Evolutionary conservation across 2,888 invertebrate species (phyloP), one percentile per base, ranked within the genome.

Genomic region (Thecophora atra): DNA sequence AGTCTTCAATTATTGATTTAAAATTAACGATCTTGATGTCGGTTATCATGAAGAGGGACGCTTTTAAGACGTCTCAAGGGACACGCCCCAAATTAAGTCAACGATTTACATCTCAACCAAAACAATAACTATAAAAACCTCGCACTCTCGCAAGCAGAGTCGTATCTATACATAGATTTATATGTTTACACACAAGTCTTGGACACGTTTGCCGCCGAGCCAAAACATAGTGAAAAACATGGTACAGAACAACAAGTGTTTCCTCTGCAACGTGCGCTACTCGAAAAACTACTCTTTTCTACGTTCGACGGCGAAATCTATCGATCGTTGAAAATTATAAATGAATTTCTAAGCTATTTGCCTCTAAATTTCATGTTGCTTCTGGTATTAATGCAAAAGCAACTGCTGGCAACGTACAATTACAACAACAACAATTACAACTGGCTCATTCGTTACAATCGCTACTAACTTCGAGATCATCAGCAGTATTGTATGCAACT

Each of bases 1-100:
- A 76, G 80, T 81, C 78, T 81, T 76, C 81, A 81, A 79, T 80
- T 80, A 81, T 81, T 81, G 80, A 82, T 81, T 81, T 80, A 79
- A 77, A 78, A 80, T 81, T 80, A 80, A 80, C 78, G 78, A 71
- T 52, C 30, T 42, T 21, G 37, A 44, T 24, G 26, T 54, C 58
- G 58, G 64, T 60, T 26, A 73, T 73, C 58, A 51, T 62, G 54
- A 17, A 66, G 28, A 52, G 54, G 21, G 26, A 30, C 26, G 26
- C 15, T 21, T 30, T 6, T 15, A 30, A 19, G 37, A 58, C 52
- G 47, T 68, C 64, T 71, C 54, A 75, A 77, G 51, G 74, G 77
- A 70, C 75, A 81, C 83, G 82, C 82, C 83, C 81, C 80, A 79
- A 80, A 80, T 82, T 82, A 79, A 74, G 76, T 76, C 75, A 70